These are phyloP conservation scores for Fragariocoptes setiger DNA, from an alignment of 1,140 invertebrate genomes.

Conservation along the genomic window DNA sequence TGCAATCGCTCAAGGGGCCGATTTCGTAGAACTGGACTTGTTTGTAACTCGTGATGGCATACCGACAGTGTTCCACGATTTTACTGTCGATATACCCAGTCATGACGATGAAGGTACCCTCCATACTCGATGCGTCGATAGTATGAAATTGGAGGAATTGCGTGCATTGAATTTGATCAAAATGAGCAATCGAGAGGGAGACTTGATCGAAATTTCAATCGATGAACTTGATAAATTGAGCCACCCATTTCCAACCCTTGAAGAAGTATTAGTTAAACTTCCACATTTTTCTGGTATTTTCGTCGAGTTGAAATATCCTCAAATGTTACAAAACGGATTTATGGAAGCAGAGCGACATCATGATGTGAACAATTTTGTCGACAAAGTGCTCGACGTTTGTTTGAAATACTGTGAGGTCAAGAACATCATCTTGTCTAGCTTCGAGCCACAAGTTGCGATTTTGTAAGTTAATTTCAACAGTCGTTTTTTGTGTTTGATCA, in stretches of 20 bases:
- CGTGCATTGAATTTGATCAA: conserved; percentile 41
- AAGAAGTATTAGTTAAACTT: conserved; percentile 39
- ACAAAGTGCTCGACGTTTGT: not conserved
- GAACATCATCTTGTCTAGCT: not conserved
- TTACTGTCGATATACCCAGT: conserved; percentile 54
- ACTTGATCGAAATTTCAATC: conserved; percentile 14
- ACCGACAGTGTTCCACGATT: conserved; percentile 84
- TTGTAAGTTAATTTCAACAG: too few species aligned
- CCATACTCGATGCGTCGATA: conserved; percentile 56
- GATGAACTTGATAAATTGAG: conserved; percentile 31
- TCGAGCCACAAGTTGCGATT: too few species aligned
- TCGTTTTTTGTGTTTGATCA: too few species aligned
- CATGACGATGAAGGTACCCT: conserved; percentile 42
- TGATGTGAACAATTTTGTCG: not conserved
- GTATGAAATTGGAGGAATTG: conserved; percentile 53
- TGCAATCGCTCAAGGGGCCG: conserved; percentile 37
- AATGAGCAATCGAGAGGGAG: conserved; percentile 1
- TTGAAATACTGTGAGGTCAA: not conserved
- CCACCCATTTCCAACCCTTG: conserved; percentile 65
- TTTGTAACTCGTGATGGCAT: conserved; percentile 71
- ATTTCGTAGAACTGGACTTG: conserved; percentile 85
- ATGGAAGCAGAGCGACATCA: not conserved
- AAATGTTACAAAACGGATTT: conserved; percentile 22
- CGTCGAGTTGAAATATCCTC: conserved; percentile 82
- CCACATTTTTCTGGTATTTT: conserved; percentile 63